Evolutionary conservation across 2,113 vertebrate genomes (phyloP).

Genomic region (Triplophysa dalaica): DNA sequence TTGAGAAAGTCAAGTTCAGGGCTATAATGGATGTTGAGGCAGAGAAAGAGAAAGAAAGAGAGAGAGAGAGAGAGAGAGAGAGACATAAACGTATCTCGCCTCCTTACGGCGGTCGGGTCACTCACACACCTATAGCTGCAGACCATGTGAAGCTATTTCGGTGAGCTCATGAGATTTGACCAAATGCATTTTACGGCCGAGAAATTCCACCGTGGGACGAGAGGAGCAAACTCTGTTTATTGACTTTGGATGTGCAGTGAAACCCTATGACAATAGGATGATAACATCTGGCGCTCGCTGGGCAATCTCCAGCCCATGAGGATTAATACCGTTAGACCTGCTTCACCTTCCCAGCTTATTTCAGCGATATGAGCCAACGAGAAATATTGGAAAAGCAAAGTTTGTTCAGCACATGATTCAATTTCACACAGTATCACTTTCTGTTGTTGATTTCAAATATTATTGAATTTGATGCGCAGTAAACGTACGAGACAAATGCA

Average conservation of each 20-base stretch:
- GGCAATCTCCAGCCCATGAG: slow-evolving; percentile 33
- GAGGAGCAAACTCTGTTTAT: slow-evolving; percentile 53
- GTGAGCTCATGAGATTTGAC: slow-evolving; percentile 53
- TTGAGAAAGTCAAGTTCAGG: slow-evolving; percentile 65
- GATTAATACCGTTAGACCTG: slow-evolving; percentile 43
- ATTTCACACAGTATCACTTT: slow-evolving; percentile 34
- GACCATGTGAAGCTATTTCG: slow-evolving; percentile 11
- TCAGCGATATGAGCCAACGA: slow-evolving; percentile 23
- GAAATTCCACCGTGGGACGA: slow-evolving; percentile 45
- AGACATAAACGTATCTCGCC: slow-evolving; percentile 53
- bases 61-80: slow-evolving; percentile 16
- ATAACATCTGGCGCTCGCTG: slow-evolving; percentile 42
- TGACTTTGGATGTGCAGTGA: slow-evolving; percentile 37
- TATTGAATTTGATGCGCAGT: not conserved
- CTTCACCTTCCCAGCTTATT: slow-evolving; percentile 35
- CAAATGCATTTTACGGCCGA: slow-evolving; percentile 32
- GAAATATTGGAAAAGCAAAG: slow-evolving; percentile 20
- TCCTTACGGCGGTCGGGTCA: slow-evolving; percentile 56
- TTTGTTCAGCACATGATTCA: slow-evolving; percentile 16
- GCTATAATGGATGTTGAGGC: slow-evolving; percentile 68
- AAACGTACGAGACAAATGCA: not conserved
- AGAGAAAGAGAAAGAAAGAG: slow-evolving; percentile 26
- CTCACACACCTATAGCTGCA: not conserved
- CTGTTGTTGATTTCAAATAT: slow-evolving; percentile 27
- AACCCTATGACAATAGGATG: slow-evolving; percentile 35